Conservation (phyloP, 2,888 invertebrate genomes). For the Timandra comae region DNA sequence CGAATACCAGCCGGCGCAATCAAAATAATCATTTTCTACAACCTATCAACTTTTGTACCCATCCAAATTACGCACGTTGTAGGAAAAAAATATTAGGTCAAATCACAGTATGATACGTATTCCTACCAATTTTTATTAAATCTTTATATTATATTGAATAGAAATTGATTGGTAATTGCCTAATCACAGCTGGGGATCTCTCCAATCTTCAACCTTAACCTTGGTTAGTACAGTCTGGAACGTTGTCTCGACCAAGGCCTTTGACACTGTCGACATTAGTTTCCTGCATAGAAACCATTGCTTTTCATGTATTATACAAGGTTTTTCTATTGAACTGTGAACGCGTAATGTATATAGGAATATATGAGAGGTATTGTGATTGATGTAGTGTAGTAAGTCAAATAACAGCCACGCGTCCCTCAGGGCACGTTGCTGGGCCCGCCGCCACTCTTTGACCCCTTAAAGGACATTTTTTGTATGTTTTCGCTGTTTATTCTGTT, state of each 20-base stretch:
- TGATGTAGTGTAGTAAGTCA: conserved; percentile 8
- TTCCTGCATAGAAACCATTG: conserved; percentile 20
- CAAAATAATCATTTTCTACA: too few species aligned
- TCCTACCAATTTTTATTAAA: conserved; percentile 19
- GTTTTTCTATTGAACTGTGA: neutral
- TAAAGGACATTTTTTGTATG: conserved; percentile 52
- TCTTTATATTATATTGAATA: conserved; percentile 43
- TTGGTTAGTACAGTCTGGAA: conserved; percentile 45
- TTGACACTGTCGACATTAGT: conserved; percentile 15
- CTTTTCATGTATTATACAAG: conserved; percentile 4
- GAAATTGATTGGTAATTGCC: conserved; percentile 31
- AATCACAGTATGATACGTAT: conserved; percentile 5
- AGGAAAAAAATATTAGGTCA: conserved; percentile 10
- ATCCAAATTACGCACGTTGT: too few species aligned
- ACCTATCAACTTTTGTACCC: too few species aligned
- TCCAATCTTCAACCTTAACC: conserved; percentile 57
- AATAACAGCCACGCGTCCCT: conserved; percentile 29
- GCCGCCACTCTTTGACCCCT: conserved; percentile 50
- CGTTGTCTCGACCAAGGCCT: conserved; percentile 26
- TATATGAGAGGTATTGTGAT: conserved; percentile 4
- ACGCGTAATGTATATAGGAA: conserved; percentile 28
- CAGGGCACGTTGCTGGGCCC: conserved; percentile 41
- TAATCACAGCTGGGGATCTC: too few species aligned
- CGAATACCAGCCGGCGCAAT: too few species aligned
- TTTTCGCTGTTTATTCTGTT: conserved; percentile 39